Conservation (phyloP, 2,797 vertebrate genomes). For the Cottoperca gobio region DNA sequence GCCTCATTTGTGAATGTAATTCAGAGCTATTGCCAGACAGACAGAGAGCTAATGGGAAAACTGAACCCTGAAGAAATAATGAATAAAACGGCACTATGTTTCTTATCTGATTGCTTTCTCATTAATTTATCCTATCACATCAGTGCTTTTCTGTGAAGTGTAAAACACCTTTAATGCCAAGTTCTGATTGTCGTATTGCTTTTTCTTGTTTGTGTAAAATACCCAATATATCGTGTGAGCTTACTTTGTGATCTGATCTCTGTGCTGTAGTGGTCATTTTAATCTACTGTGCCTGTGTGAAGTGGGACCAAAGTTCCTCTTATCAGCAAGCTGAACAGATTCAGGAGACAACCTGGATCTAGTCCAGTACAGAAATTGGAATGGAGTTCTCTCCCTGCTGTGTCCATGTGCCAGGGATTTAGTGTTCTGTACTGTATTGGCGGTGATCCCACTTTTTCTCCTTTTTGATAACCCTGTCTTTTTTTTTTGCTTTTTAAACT, state of each 20-base stretch:
- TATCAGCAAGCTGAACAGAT: constrained; percentile 16
- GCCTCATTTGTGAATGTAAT: constrained; percentile 10
- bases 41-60: constrained; percentile 19
- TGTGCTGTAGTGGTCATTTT: background rate
- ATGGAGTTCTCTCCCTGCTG: constrained; percentile 6
- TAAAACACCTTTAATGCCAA: constrained; percentile 32
- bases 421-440: constrained; percentile 1
- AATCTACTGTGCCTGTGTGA: constrained; percentile 2
- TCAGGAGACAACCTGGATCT: constrained; percentile 9
- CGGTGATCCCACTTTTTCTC: background rate
- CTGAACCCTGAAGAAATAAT: constrained; percentile 27
- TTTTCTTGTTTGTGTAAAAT: constrained; percentile 28
- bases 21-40: background rate
- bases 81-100: constrained; percentile 15
- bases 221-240: constrained; percentile 14
- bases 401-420: constrained; percentile 32
- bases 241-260: constrained; percentile 21
- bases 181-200: constrained; percentile 9
- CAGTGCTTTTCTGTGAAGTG: constrained; percentile 26
- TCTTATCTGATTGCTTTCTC: constrained; percentile 44
- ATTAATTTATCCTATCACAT: constrained; percentile 37
- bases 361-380: constrained; percentile 9
- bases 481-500: background rate
- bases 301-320: constrained; percentile 13
- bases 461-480: background rate